Evolutionary conservation across 2,797 vertebrate genomes (phyloP).

Genomic region (Sebastolobus altivelis): DNA sequence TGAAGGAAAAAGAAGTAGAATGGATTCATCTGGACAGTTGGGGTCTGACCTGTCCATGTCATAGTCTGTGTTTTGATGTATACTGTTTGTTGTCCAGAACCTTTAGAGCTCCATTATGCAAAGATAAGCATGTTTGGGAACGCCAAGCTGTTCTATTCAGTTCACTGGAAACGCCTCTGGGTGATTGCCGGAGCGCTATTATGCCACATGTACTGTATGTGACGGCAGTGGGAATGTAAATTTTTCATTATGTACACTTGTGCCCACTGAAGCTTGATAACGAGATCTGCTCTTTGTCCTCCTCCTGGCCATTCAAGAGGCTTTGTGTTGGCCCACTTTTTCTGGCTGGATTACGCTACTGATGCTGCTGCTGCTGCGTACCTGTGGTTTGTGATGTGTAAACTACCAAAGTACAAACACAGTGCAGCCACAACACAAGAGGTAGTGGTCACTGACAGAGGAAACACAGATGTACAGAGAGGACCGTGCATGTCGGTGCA

Average conservation of each 20-base stretch:
- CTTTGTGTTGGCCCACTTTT: slow-evolving; percentile 69
- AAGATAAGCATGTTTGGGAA: slow-evolving; percentile 37
- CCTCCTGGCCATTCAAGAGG: slow-evolving; percentile 56
- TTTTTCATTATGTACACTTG: slow-evolving; percentile 66
- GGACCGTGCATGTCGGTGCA: background rate
- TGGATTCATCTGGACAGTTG: background rate
- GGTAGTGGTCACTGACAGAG: background rate
- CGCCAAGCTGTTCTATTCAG: slow-evolving; percentile 51
- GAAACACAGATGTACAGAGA: background rate
- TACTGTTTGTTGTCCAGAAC: slow-evolving; percentile 7
- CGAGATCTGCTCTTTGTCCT: slow-evolving; percentile 70
- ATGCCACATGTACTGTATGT: slow-evolving; percentile 56
- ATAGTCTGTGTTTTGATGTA: background rate
- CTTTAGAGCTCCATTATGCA: slow-evolving; percentile 13
- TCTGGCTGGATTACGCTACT: slow-evolving; percentile 16
- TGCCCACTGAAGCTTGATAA: slow-evolving; percentile 69
- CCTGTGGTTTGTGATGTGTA: slow-evolving; percentile 32
- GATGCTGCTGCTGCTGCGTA: slow-evolving; percentile 22
- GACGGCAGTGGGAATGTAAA: slow-evolving; percentile 60
- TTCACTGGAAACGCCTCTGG: slow-evolving; percentile 34
- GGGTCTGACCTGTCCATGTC: background rate
- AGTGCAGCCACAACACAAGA: background rate
- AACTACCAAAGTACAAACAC: slow-evolving; percentile 4
- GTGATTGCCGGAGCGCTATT: slow-evolving; percentile 16
- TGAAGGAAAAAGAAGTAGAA: background rate